Evolutionary conservation across 2,888 invertebrate genomes (phyloP), one percentile per base, ranked within the genome.

Genomic region (Conus canariensis): DNA sequence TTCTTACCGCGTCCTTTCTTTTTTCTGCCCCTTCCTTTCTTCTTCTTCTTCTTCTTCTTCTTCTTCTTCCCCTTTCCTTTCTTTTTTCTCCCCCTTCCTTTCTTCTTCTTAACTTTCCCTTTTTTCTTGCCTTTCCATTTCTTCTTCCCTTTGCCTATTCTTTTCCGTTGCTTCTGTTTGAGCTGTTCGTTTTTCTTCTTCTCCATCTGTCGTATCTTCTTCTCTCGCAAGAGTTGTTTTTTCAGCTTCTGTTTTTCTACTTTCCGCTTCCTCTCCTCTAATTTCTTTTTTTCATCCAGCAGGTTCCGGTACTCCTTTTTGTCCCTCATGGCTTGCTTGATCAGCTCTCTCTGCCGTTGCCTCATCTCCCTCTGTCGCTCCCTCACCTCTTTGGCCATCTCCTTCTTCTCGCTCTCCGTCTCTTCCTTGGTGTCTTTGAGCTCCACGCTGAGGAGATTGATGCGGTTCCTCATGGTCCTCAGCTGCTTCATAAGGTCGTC

Each of bases 341-440:
- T 85, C 58, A 83, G 58, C 22, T 83, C 22, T 22, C 19, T 58
- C 22, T 83, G 58, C 58, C 83, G 22, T 14, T 86, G 30, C 22
- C 59, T 30, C 64, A 86, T 12, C 22, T 86, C 86, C 30, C 14
- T 3, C 64, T 64, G 30, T 30, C 64, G 10, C 19, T 64, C 64
- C 22, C 30, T 12, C 19, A 86, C n/a, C 56, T 56, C 58, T 64
- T 87, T 87, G 74, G 87, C 87, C 74, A 74, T 87, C 14, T 74
- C 87, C 22, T 56, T 56, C n/a, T 87, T 74, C 58, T 56, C 87
- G 14, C 3, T 74, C n/a, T 74, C 22, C 2, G 87, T n/a, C 14
- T 87, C 74, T 16, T 70, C 58, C n/a, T 82, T 30, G 56, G 77
- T 45, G 7, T 88, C 83, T 22, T 59, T 58, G 10, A 88, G 82